phyloP scores from a whole-genome alignment of 2,888 invertebrate genomes.

The Papilio demoleus region DNA sequence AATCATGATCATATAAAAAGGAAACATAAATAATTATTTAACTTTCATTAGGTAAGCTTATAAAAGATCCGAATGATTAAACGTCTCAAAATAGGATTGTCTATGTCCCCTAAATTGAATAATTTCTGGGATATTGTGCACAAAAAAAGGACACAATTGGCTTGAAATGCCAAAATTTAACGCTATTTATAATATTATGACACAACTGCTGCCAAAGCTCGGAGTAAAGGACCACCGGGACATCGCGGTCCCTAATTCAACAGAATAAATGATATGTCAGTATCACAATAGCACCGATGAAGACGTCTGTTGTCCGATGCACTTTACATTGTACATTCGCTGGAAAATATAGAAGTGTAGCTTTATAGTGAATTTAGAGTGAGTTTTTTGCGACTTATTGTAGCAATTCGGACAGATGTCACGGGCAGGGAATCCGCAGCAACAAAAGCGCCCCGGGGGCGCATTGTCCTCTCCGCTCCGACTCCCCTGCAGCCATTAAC shows the following conservation, averaged over 20 bases:
- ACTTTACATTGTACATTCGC: conserved; percentile 64
- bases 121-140: conserved; percentile 20
- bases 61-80: conserved; percentile 16
- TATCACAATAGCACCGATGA: conserved; percentile 71
- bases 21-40: background rate
- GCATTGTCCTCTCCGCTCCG: conserved; percentile 72
- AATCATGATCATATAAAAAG: background rate
- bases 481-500: conserved; percentile 74
- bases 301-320: conserved; percentile 63
- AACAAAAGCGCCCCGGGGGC: conserved; percentile 80
- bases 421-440: conserved; percentile 73
- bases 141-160: conserved; percentile 48
- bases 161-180: conserved; percentile 60
- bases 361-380: conserved; percentile 73
- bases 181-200: conserved; percentile 73
- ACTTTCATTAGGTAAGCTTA: conserved; percentile 11
- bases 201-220: conserved; percentile 55
- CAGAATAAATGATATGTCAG: conserved; percentile 76
- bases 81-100: background rate
- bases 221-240: conserved; percentile 66
- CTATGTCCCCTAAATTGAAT: conserved; percentile 19
- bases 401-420: conserved; percentile 82
- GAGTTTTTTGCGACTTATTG: conserved; percentile 81
- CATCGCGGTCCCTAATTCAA: conserved; percentile 57
- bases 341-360: conserved; percentile 67